These are phyloP conservation scores for Micropoecilia bifurca DNA, from an alignment of 2,797 vertebrate species.

Conservation along the genomic window DNA sequence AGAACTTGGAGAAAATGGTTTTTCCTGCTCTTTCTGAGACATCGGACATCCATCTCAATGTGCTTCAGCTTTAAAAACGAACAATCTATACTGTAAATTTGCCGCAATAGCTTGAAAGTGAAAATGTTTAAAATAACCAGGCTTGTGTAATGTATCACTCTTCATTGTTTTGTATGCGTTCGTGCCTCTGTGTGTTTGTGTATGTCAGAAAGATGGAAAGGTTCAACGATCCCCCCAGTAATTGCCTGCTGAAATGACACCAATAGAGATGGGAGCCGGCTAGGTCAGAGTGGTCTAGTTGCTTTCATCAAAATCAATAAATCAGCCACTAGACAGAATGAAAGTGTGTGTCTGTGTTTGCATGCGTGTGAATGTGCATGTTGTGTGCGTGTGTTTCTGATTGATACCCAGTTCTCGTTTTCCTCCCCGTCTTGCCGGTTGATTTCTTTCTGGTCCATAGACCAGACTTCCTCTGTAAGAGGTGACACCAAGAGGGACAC, in stretches of 20 bases:
- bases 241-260: constrained; percentile 70
- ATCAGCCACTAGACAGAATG: constrained; percentile 52
- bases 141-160: constrained; percentile 39
- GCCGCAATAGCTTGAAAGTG: constrained; percentile 25
- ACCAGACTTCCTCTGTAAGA: constrained; percentile 56
- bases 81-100: constrained; percentile 30
- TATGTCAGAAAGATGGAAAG: constrained; percentile 26
- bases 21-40: constrained; percentile 4
- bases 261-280: constrained; percentile 52
- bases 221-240: constrained; percentile 55
- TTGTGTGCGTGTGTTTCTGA: constrained; percentile 12
- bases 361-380: constrained; percentile 11
- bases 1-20: background rate
- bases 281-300: constrained; percentile 55
- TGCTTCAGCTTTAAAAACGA: constrained; percentile 34
- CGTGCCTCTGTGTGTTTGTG: constrained; percentile 23
- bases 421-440: constrained; percentile 15
- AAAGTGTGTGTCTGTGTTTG: constrained; percentile 16
- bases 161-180: constrained; percentile 43
- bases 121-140: constrained; percentile 47
- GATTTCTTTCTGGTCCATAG: constrained; percentile 33
- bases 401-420: constrained; percentile 40
- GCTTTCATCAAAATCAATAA: constrained; percentile 75
- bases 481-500: constrained; percentile 60
- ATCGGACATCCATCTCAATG: constrained; percentile 21